These are phyloP conservation scores for Drosophila pseudoobscura DNA, from an alignment of 1,140 invertebrate species.

Conservation along the genomic window DNA sequence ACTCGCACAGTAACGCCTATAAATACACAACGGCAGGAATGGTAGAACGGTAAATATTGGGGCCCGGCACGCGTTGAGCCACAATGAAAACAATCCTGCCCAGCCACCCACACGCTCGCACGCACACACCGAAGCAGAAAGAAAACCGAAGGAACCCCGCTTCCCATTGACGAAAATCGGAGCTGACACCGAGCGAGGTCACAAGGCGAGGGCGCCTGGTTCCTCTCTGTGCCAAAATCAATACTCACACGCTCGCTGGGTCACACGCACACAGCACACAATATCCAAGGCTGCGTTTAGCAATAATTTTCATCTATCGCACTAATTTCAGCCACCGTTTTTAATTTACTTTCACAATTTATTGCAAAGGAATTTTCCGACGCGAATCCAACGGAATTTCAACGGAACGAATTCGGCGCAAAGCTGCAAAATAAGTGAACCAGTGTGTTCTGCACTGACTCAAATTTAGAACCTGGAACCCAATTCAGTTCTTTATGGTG, in stretches of 20 bases:
- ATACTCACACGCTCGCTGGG: slow-evolving; percentile 55
- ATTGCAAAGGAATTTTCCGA: slow-evolving; percentile 25
- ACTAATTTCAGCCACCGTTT: slow-evolving; percentile 1
- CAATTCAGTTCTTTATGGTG: no score
- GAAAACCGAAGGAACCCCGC: slow-evolving; percentile 32
- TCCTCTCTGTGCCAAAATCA: slow-evolving; percentile 52
- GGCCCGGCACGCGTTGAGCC: slow-evolving; percentile 20
- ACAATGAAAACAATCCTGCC: slow-evolving; percentile 23
- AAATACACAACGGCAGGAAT: slow-evolving; percentile 41
- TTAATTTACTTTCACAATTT: slow-evolving; percentile 5
- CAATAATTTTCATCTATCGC: slow-evolving; percentile 22
- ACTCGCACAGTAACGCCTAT: slow-evolving; percentile 35
- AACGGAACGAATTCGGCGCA: no score
- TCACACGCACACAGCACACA: background rate
- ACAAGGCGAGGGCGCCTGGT: slow-evolving; percentile 11
- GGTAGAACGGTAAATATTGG: slow-evolving; percentile 31
- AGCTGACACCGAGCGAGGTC: slow-evolving; percentile 76
- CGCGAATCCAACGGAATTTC: slow-evolving; percentile 12
- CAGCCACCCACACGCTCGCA: slow-evolving; percentile 2
- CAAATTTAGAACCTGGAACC: no score
- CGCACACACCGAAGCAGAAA: slow-evolving; percentile 6
- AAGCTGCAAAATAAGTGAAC: no score
- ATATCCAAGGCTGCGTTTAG: slow-evolving; percentile 5
- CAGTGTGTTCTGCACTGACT: no score
- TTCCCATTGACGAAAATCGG: slow-evolving; percentile 67